Percentiles rank a stretch among this genome's conserved stretches.
Conservation (phyloP, 1,140 invertebrate species). For the Sycobia sp. region DNA sequence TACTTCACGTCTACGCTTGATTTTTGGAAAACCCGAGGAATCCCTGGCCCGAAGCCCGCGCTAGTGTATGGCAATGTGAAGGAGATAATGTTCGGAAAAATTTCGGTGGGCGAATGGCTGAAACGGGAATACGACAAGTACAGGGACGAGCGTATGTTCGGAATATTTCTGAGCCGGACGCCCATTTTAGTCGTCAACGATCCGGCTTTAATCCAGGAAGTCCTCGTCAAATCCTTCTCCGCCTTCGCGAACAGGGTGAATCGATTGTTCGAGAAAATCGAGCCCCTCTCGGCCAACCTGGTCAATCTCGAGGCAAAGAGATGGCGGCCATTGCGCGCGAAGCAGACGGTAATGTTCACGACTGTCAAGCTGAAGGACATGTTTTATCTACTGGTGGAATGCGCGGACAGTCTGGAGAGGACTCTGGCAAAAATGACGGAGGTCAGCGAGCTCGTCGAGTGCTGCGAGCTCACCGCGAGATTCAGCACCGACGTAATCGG, state of each 20-base stretch:
- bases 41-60: constrained; percentile 42
- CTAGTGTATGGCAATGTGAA: constrained; percentile 44
- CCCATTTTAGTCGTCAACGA: constrained; percentile 42
- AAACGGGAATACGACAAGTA: constrained; percentile 40
- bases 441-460: constrained; percentile 33
- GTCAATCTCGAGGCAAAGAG: constrained; percentile 40
- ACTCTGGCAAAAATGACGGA: constrained; percentile 1
- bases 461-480: constrained; percentile 48
- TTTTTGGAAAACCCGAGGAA: constrained; percentile 39
- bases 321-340: constrained; percentile 60
- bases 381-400: constrained; percentile 24
- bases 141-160: constrained; percentile 40
- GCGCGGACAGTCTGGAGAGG: constrained; percentile 15
- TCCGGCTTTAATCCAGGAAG: constrained; percentile 40
- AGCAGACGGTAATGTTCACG: constrained; percentile 58
- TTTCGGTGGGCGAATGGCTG: constrained; percentile 32
- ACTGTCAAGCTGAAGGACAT: constrained; percentile 50
- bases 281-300: constrained; percentile 35
- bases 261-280: constrained; percentile 32
- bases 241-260: constrained; percentile 49
- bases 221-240: constrained; percentile 54
- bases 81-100: constrained; percentile 27
- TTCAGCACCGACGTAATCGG: constrained; percentile 55
- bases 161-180: constrained; percentile 33
- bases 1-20: constrained; percentile 27